Conservation (phyloP, 2,888 invertebrate species). For the Leptarthrus brevirostris region DNA sequence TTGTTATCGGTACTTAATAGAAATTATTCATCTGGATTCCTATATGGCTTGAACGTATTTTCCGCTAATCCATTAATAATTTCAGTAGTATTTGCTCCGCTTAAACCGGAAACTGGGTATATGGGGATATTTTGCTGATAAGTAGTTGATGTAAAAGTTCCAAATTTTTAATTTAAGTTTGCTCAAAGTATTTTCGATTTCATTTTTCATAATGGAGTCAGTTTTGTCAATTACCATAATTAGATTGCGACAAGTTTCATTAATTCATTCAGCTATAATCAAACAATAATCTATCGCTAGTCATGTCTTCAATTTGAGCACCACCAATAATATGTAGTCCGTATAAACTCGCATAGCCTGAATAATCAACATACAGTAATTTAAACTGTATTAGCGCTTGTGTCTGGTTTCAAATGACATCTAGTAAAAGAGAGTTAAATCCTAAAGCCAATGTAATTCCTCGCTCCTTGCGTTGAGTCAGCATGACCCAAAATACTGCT, state of each 20-base stretch:
- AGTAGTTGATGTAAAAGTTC: conserved; percentile 69
- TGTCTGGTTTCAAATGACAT: too few relatives aligned
- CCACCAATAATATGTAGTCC: too few relatives aligned
- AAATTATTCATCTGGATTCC: conserved; percentile 67
- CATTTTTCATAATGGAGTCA: conserved; percentile 70
- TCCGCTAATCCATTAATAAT: conserved; percentile 68
- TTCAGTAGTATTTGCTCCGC: conserved; percentile 66
- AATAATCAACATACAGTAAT: too few relatives aligned
- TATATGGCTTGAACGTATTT: conserved; percentile 66
- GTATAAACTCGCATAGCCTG: too few relatives aligned
- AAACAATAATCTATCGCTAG: too few relatives aligned
- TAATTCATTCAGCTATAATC: conserved; percentile 77
- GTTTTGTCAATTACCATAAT: conserved; percentile 79
- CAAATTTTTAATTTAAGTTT: conserved; percentile 71
- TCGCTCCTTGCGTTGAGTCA: too few relatives aligned
- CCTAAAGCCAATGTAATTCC: too few relatives aligned
- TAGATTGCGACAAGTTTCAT: conserved; percentile 71
- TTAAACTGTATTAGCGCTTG: too few relatives aligned
- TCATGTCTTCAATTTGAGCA: too few relatives aligned
- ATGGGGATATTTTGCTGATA: conserved; percentile 70
- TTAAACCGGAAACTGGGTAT: conserved; percentile 69
- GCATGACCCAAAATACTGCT: too few relatives aligned
- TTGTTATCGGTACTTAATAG: conserved; percentile 81
- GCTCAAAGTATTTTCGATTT: conserved; percentile 67
- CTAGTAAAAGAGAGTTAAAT: too few relatives aligned